A percentile compares a stretch with the other conserved stretches of the same genome.
Conservation (phyloP, 1,140 invertebrate genomes). For the Marisa cornuarietis region DNA sequence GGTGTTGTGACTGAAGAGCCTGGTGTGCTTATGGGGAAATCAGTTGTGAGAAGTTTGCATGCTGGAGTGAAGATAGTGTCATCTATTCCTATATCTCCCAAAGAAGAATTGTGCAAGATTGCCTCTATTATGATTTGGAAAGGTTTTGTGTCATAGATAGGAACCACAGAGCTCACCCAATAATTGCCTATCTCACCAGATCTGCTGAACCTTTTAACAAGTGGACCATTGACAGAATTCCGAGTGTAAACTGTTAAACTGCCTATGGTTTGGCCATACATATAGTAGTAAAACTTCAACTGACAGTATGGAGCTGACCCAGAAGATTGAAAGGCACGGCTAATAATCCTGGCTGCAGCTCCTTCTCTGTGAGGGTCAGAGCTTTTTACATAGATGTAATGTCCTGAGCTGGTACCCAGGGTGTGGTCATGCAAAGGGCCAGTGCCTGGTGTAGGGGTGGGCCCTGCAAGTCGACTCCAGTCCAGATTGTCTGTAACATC, state of each 20-base stretch:
- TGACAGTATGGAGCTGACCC: constrained; percentile 38
- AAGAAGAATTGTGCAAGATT: constrained; percentile 40
- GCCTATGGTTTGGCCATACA: constrained; percentile 72
- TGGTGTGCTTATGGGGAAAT: constrained; percentile 30
- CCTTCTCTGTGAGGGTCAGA: constrained; percentile 72
- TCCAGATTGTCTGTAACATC: constrained; percentile 55
- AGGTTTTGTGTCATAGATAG: constrained; percentile 37
- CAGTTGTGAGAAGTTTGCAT: constrained; percentile 37
- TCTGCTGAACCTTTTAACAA: constrained; percentile 26
- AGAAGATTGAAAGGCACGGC: constrained; percentile 37
- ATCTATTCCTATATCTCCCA: constrained; percentile 62
- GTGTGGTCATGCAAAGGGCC: constrained; percentile 59
- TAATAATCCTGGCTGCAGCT: constrained; percentile 76
- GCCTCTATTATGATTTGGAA: constrained; percentile 60
- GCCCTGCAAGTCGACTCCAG: constrained; percentile 47
- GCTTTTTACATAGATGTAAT: constrained; percentile 83
- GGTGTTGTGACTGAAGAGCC: constrained; percentile 39
- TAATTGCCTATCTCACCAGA: constrained; percentile 39
- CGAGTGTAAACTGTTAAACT: constrained; percentile 54
- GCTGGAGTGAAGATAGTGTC: constrained; percentile 60
- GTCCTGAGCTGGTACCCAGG: constrained; percentile 68
- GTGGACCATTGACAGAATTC: constrained; percentile 29
- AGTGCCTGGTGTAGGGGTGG: constrained; percentile 46
- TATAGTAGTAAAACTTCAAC: constrained; percentile 77
- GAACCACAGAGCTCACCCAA: constrained; percentile 43